Conservation (phyloP, 2,113 vertebrate genomes). For the Trichechus manatus region DNA sequence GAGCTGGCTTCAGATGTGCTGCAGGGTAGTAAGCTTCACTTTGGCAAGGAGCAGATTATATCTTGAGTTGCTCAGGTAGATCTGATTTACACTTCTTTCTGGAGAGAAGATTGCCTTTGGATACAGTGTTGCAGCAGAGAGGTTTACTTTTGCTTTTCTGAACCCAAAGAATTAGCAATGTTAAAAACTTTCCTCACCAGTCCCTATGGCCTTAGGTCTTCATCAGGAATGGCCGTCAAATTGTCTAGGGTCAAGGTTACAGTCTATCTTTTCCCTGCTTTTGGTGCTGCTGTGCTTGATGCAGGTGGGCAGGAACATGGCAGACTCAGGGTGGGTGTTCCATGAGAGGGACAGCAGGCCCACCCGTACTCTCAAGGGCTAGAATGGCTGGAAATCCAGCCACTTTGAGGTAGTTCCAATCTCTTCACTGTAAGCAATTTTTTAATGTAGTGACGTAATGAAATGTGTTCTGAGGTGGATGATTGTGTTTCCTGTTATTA, state of each 20-base stretch:
- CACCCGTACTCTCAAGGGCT: not conserved
- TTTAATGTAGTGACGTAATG: not conserved
- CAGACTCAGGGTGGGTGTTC: not conserved
- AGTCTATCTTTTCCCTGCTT: not conserved
- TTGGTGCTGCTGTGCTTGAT: not conserved
- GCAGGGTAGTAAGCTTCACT: not conserved
- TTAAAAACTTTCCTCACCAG: constrained; percentile 6
- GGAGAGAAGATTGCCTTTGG: constrained; percentile 45
- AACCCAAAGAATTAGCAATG: not conserved
- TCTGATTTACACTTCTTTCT: constrained; percentile 2
- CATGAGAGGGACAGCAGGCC: not conserved
- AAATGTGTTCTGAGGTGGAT: constrained; percentile 47
- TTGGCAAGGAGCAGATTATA: constrained; percentile 44
- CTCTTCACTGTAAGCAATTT: constrained; percentile 37
- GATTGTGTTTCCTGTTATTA: constrained; percentile 33
- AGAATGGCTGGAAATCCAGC: not conserved
- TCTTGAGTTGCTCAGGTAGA: constrained; percentile 30
- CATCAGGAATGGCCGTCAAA: constrained; percentile 19
- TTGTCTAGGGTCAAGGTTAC: not conserved
- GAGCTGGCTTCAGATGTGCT: not conserved
- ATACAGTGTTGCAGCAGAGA: constrained; percentile 10
- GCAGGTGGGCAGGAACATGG: constrained; percentile 1
- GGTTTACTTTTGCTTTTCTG: constrained; percentile 6
- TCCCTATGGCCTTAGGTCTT: constrained; percentile 50
- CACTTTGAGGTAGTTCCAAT: not conserved